Evolutionary conservation across 2,797 vertebrate species (phyloP).

Genomic region (Syncerus caffer): DNA sequence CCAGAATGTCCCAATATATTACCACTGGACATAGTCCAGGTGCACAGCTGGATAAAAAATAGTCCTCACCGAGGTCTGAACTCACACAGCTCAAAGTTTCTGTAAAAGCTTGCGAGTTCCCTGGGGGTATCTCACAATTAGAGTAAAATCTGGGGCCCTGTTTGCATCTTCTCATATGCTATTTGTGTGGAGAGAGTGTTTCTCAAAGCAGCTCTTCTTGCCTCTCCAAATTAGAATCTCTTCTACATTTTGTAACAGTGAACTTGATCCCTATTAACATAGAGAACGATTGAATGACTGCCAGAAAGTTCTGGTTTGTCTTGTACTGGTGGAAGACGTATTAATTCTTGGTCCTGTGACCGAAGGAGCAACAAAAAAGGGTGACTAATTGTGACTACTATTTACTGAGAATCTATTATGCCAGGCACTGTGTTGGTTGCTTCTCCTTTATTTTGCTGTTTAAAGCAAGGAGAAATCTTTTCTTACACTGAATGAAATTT

Average conservation of each 20-base stretch:
- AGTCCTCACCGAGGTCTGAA: not conserved
- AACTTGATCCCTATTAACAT: conserved; percentile 13
- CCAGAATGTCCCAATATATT: not conserved
- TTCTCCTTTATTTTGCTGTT: not conserved
- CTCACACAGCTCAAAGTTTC: not conserved
- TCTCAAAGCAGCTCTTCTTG: conserved; percentile 8
- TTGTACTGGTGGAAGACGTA: not conserved
- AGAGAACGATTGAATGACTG: not conserved
- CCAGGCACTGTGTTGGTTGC: not conserved
- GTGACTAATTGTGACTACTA: not conserved
- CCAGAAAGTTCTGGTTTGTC: not conserved
- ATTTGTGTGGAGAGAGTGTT: not conserved
- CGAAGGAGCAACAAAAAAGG: not conserved
- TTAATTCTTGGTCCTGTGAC: not conserved
- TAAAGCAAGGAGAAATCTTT: not conserved
- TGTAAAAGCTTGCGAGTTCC: not conserved
- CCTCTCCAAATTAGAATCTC: not conserved
- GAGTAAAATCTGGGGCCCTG: not conserved
- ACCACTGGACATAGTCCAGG: not conserved
- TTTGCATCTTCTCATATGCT: not conserved
- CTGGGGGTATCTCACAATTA: not conserved
- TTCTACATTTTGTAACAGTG: not conserved
- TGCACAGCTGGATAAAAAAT: not conserved
- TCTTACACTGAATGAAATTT: not conserved
- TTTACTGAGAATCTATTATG: conserved; percentile 10